Base-by-base conservation (phyloP, 2,888 invertebrate species). In the Melanotus villosus region DNA sequence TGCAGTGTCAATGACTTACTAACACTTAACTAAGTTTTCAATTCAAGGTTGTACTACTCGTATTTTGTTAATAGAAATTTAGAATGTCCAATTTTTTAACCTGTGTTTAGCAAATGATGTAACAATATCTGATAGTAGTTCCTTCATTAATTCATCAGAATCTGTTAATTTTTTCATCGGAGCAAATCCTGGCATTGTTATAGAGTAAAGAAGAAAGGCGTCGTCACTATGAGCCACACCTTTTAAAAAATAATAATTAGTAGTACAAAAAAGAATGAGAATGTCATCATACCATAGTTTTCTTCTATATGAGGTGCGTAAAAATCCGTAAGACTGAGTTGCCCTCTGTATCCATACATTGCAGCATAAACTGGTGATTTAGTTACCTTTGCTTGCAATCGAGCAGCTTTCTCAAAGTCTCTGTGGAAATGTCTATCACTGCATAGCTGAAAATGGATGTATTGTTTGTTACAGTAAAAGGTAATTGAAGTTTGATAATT, bases 321-420 rank as follows among this genome's bases (percentile, higher is more conserved):
- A 2, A 34, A 36, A 5, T 10, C n/a, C 12, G 14, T 14, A 50
- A 14, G 1, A 5, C 50, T 50, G n/a, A 4, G n/a, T 30, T 52
- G 30, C 1, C 19, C 12, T 12, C 3, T 36, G 12, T 63, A 54
- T n/a, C 34, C 43, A 6, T 54, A 63, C 14, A 63, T 19, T 78
- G 90, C 91, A 57, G 88, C 84, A 82, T 88, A 90, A 0, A 89
- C 87, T 0, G 90, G 89, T 72, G 87, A 87, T 9, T 85, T 83
- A 1, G 87, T 87, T 45, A 82, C 82, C 12, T 82, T 76, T 0
- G 90, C 88, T 77, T 90, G 90, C 38, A 88, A 73, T 73, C 87
- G 85, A 0, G 90, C 87, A 12, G 89, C 83, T 62, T 86, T 86
- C 16, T 89, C 88, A 0, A 88, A 86, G 10, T 87, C 88, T 2